Percentiles rank a stretch among this genome's conserved stretches.
phyloP scores from a whole-genome alignment of 1,140 invertebrate species.

The Bombus confusus region DNA sequence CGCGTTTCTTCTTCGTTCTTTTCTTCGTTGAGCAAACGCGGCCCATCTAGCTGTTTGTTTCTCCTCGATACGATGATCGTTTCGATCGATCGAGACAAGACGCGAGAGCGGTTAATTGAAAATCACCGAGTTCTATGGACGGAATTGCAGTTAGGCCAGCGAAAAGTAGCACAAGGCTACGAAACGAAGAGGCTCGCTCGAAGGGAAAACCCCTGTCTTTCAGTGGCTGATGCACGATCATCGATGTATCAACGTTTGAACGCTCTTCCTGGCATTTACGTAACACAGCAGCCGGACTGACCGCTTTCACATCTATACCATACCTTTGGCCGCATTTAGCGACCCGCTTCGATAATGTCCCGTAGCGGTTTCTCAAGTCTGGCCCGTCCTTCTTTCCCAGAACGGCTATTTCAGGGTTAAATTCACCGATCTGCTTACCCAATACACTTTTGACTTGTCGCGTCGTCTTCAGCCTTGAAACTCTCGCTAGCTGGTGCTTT shows the following conservation, averaged over 20 bases:
- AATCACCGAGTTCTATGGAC: background rate
- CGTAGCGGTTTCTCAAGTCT: constrained; percentile 45
- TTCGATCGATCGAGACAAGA: background rate
- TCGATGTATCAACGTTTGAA: constrained; percentile 55
- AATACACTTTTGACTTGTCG: background rate
- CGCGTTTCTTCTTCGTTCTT: too few species aligned
- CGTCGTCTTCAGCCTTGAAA: background rate
- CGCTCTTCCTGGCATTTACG: constrained; percentile 78
- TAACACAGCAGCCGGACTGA: constrained; percentile 76
- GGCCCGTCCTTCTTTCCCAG: constrained; percentile 10
- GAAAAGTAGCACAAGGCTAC: constrained; percentile 49
- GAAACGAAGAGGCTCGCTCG: background rate
- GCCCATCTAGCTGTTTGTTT: background rate
- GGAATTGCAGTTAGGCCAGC: background rate
- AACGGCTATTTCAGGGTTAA: constrained; percentile 43
- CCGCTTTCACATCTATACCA: constrained; percentile 77
- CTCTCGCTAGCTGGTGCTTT: background rate
- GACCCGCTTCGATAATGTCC: constrained; percentile 52
- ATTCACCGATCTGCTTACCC: constrained; percentile 8
- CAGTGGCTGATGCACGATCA: constrained; percentile 8
- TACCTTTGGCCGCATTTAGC: constrained; percentile 63
- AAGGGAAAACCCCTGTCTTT: constrained; percentile 35
- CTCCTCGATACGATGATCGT: background rate
- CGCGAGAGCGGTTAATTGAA: background rate
- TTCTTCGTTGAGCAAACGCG: background rate